phyloP scores from a whole-genome alignment of 2,797 vertebrate genomes.

The Dryobates pubescens region DNA sequence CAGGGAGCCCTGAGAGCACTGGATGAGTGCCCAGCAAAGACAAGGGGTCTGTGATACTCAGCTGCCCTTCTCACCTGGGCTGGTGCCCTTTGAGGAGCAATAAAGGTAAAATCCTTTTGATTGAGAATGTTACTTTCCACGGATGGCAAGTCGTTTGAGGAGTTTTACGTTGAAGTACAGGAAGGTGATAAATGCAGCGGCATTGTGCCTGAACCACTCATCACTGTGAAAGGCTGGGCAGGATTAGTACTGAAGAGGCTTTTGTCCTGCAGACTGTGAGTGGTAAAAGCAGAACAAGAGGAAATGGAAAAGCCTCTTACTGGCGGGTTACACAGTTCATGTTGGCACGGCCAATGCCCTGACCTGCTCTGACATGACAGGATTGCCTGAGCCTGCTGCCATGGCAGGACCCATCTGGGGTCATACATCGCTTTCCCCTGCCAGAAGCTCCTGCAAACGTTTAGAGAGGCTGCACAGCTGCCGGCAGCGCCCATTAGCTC shows the following conservation, averaged over 20 bases:
- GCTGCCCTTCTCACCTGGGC: neutral
- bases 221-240: neutral
- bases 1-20: neutral
- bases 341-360: neutral
- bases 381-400: neutral
- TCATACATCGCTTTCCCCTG: rapidly evolving
- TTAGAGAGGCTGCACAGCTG: neutral
- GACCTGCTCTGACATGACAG: rapidly evolving
- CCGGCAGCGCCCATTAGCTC: rapidly evolving
- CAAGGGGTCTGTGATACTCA: neutral
- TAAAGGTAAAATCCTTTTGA: neutral
- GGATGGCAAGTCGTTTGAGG: neutral
- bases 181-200: neutral
- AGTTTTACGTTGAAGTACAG: neutral
- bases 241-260: conserved; percentile 32
- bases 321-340: neutral
- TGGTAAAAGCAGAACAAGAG: neutral
- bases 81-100: neutral
- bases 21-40: neutral
- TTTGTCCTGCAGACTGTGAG: conserved; percentile 1
- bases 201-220: rapidly evolving
- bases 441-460: rapidly evolving
- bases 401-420: rapidly evolving
- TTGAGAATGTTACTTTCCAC: neutral
- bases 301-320: conserved; percentile 36